Evolutionary conservation across 1,140 invertebrate species (phyloP).

Genomic region (Brachystomella parvula): DNA sequence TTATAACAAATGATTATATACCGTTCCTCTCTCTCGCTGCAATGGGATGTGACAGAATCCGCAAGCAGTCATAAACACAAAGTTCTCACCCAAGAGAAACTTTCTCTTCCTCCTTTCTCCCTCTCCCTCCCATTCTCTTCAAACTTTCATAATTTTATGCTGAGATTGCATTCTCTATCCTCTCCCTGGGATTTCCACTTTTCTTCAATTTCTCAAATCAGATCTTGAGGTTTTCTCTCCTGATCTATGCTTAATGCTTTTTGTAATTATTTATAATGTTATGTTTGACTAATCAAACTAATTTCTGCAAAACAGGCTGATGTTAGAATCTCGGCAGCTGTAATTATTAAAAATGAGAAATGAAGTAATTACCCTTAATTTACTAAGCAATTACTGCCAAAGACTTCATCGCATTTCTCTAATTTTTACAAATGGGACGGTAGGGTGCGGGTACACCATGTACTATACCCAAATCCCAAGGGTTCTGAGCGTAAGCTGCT

Average conservation of each 20-base stretch:
- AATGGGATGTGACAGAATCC: constrained; percentile 25
- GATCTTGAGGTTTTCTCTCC: not conserved
- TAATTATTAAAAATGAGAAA: not conserved
- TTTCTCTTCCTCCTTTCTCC: constrained; percentile 25
- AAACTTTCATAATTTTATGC: constrained; percentile 30
- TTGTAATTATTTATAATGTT: too few species aligned
- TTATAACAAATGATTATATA: constrained; percentile 20
- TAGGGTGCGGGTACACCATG: not conserved
- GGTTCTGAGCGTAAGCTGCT: too few species aligned
- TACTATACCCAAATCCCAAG: not conserved
- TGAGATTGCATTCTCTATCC: not conserved
- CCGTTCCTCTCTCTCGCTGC: too few species aligned
- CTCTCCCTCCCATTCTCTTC: too few species aligned
- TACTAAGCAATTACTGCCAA: not conserved
- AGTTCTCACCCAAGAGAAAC: constrained; percentile 31
- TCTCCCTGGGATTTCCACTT: not conserved
- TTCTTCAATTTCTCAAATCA: not conserved
- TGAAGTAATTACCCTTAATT: not conserved
- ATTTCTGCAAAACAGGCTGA: not conserved
- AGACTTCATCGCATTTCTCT: not conserved
- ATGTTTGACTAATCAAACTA: not conserved
- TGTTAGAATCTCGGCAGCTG: not conserved
- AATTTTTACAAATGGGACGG: not conserved
- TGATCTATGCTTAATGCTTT: not conserved
- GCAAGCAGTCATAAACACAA: constrained; percentile 35